phyloP scores from a whole-genome alignment of 2,888 invertebrate genomes.

The Carpatolechia fugitivella region DNA sequence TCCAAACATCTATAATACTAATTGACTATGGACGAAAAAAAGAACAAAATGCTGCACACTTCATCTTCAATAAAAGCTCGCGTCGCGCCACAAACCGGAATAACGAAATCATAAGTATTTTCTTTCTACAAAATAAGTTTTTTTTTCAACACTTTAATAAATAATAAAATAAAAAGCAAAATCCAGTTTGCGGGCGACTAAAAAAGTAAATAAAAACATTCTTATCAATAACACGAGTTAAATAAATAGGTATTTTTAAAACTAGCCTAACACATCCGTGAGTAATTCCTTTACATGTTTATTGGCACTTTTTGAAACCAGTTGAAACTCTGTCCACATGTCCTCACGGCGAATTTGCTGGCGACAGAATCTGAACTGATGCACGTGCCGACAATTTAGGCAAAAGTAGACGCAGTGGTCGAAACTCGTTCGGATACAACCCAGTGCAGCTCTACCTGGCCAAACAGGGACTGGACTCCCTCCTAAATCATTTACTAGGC shows the following conservation, averaged over 20 bases:
- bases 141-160: constrained; percentile 12
- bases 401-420: background rate
- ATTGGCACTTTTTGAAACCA: constrained; percentile 30
- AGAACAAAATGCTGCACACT: constrained; percentile 36
- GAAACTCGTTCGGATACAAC: background rate
- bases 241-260: constrained; percentile 46
- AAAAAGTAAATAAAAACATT: constrained; percentile 32
- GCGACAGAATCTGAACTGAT: background rate
- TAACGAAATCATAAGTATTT: constrained; percentile 45
- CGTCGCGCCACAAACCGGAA: constrained; percentile 38
- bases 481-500: background rate
- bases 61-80: constrained; percentile 24
- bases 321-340: constrained; percentile 8
- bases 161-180: constrained; percentile 17
- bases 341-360: background rate
- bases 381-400: background rate
- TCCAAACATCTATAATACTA: constrained; percentile 51
- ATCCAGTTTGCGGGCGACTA: constrained; percentile 21
- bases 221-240: constrained; percentile 49
- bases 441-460: background rate
- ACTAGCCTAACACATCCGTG: constrained; percentile 26
- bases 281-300: constrained; percentile 16
- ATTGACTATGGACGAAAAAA: constrained; percentile 52
- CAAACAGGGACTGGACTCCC: background rate
- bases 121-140: constrained; percentile 42